Base-by-base conservation (phyloP, 1,140 invertebrate species). In the Hydropsyche tenuis region DNA sequence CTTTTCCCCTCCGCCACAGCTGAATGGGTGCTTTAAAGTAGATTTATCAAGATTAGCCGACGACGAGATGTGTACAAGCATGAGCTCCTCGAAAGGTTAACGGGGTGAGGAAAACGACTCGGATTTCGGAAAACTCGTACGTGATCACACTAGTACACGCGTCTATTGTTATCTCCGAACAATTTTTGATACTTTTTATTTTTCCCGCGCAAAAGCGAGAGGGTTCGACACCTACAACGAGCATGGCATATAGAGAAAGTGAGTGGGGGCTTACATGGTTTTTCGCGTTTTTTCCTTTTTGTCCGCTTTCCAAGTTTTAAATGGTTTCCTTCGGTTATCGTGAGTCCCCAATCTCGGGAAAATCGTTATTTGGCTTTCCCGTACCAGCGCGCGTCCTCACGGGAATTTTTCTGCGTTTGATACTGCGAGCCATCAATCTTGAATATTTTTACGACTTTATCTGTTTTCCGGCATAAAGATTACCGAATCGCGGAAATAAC, bases 371-470 rank as follows among this genome's bases (percentile, higher is more conserved):
- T 16, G 43, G 43, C 45, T 65, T 20, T 65, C n/a, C 65, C 12
- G 18, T 20, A 37, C 63, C 16, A 16, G 3, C 30, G 65, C n/a
- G 43, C 1, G 22, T 68, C 65, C 65, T 27, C 11, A 18, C 37
- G 43, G 65, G 20, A 46, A 46, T 48, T 48, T 66, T 68, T 65
- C 23, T 43, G 16, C 63, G 43, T 42, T 68, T 68, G 20, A 68
- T 68, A 68, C 42, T 48, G 65, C 18, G 16, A 27, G 14, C 65
- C 68, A 70, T 70, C 51, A 70, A 70, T 70, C 68, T 70, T 70
- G 48, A 70, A 70, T 56, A 70, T 70, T 70, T 68, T 70, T 70
- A 70, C 51, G 68, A 56, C 68, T 70, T 70, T 70, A 70, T 70
- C 68, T 30, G 68, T 70, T 70, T 70, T 70, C 25, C 22, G 68